Evolutionary conservation across 2,113 vertebrate genomes (phyloP).

Genomic region (Dicentrarchus labrax): DNA sequence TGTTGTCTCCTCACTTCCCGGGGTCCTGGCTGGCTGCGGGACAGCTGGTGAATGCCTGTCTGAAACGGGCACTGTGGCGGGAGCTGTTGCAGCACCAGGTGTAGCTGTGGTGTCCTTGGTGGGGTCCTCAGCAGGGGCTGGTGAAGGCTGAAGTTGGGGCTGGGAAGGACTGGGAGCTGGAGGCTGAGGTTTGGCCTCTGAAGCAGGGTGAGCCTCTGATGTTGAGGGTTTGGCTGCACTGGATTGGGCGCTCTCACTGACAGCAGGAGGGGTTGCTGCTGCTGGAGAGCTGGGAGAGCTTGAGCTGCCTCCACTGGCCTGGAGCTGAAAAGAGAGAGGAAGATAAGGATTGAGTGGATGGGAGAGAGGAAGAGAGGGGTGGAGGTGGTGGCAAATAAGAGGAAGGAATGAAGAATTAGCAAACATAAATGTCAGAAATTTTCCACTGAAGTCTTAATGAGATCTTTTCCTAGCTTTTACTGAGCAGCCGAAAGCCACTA

Average conservation of each 20-base stretch:
- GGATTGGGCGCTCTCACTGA: constrained; percentile 55
- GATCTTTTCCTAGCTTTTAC: not conserved
- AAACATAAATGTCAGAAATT: not conserved
- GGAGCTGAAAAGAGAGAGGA: constrained; percentile 71
- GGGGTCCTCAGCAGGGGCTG: constrained; percentile 67
- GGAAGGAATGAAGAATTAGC: not conserved
- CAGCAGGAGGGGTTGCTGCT: constrained; percentile 58
- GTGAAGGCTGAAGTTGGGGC: constrained; percentile 68
- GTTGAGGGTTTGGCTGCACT: constrained; percentile 40
- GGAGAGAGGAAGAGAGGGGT: not conserved
- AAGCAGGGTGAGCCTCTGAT: constrained; percentile 53
- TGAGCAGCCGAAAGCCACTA: not conserved
- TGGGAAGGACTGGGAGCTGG: constrained; percentile 64
- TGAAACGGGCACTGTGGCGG: constrained; percentile 35
- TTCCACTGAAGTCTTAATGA: not conserved
- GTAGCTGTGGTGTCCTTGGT: constrained; percentile 64
- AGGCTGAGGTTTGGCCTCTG: constrained; percentile 71
- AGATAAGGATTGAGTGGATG: not conserved
- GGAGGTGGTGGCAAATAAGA: not conserved
- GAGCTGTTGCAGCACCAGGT: constrained; percentile 22
- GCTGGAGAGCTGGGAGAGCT: constrained; percentile 73
- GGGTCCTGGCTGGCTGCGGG: constrained; percentile 83
- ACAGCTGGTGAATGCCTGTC: constrained; percentile 81
- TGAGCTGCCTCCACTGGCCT: constrained; percentile 69
- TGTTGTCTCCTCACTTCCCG: constrained; percentile 77